Percentiles rank a stretch among this genome's conserved stretches.
phyloP scores from a whole-genome alignment of 2,797 vertebrate genomes.

The Leptoclinus maculatus region DNA sequence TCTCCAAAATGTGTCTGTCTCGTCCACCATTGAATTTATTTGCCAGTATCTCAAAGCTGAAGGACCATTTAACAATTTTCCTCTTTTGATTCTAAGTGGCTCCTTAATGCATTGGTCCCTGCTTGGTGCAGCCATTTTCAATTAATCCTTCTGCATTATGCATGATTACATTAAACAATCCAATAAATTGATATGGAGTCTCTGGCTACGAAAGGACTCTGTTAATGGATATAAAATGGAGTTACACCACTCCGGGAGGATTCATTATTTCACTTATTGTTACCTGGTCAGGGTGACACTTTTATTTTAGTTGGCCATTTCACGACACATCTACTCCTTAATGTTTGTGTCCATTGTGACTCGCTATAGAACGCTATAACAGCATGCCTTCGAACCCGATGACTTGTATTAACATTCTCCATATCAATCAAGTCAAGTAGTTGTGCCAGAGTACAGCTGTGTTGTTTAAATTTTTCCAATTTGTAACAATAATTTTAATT shows the following conservation, averaged over 20 bases:
- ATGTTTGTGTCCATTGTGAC: constrained; percentile 28
- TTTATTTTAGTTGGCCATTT: constrained; percentile 39
- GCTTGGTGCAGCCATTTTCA: constrained; percentile 81
- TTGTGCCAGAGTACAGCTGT: background rate
- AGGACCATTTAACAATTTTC: constrained; percentile 81
- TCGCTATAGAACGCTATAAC: background rate
- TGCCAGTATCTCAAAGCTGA: constrained; percentile 76
- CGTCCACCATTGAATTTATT: constrained; percentile 78
- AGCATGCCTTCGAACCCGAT: background rate
- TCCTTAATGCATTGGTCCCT: constrained; percentile 80
- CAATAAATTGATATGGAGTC: constrained; percentile 85
- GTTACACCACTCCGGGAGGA: constrained; percentile 69
- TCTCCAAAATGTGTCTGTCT: constrained; percentile 66
- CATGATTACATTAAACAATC: constrained; percentile 87
- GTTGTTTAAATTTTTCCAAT: background rate
- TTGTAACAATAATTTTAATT: constrained; percentile 2
- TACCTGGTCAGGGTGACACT: constrained; percentile 48
- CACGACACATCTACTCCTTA: constrained; percentile 15
- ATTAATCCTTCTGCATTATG: constrained; percentile 86
- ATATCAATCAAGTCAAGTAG: constrained; percentile 8
- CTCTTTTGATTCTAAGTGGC: constrained; percentile 82
- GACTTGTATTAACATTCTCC: background rate
- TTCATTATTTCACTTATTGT: constrained; percentile 72
- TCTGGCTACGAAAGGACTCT: constrained; percentile 75
- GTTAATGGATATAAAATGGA: constrained; percentile 85